Percentiles rank a stretch among this genome's conserved stretches.
phyloP scores from a whole-genome alignment of 53 echinoderm and acorn worm genomes.

The Pentamera pediparva region DNA sequence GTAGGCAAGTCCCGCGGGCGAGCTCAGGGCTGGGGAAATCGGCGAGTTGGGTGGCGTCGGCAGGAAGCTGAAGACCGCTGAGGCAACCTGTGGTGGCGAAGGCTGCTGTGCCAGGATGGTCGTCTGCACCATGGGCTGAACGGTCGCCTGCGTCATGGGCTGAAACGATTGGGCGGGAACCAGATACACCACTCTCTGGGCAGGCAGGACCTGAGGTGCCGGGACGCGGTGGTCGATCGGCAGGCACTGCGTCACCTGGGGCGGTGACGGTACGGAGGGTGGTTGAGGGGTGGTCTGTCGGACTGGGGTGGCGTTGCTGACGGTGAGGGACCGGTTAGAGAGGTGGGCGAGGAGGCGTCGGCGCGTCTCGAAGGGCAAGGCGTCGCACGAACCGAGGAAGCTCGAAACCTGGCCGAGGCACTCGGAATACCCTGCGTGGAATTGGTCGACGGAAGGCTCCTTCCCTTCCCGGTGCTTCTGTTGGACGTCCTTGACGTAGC shows the following conservation, averaged over 20 bases:
- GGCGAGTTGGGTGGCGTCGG: slow-evolving; percentile 32
- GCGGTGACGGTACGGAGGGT: neutral
- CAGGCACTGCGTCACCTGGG: neutral
- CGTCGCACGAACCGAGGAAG: slow-evolving; percentile 71
- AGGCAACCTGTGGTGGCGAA: neutral
- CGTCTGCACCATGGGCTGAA: neutral
- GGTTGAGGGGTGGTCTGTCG: neutral
- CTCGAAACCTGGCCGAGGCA: slow-evolving; percentile 82
- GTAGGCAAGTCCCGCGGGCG: neutral
- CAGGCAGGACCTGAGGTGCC: neutral
- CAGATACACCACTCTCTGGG: neutral
- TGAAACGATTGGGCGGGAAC: slow-evolving; percentile 11
- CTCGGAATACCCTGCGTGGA: slow-evolving; percentile 89
- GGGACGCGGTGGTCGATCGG: neutral
- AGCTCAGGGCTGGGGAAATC: neutral
- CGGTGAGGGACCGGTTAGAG: slow-evolving; percentile 54
- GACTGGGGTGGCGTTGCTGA: neutral
- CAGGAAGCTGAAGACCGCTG: neutral
- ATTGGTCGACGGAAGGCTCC: slow-evolving; percentile 54
- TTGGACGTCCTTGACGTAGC: slow-evolving; percentile 76
- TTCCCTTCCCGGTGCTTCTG: slow-evolving; percentile 31
- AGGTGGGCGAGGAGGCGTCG: slow-evolving; percentile 78
- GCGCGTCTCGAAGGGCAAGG: slow-evolving; percentile 70
- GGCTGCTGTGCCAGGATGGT: neutral
- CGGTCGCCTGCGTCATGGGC: neutral